Evolutionary conservation across 2,888 invertebrate species (phyloP).

Genomic region (Lepeophtheirus nordmannii): DNA sequence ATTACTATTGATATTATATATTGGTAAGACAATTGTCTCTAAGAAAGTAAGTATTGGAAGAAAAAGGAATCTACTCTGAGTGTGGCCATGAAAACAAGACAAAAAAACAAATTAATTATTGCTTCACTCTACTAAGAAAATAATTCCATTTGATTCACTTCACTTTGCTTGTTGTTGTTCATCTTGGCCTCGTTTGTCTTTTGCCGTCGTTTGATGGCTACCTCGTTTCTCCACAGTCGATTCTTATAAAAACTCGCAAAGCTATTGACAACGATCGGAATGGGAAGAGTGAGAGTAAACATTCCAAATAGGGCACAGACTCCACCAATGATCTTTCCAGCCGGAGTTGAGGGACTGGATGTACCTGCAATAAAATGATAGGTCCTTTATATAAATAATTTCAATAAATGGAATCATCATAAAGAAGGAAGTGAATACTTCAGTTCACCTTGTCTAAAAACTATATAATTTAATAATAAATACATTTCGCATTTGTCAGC

Average conservation of each 20-base stretch:
- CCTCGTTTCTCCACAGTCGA: not conserved
- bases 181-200: not conserved
- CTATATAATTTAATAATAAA: too few relatives aligned
- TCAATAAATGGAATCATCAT: too few relatives aligned
- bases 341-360: not conserved
- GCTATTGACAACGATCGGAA: not conserved
- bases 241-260: not conserved
- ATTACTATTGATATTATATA: too few relatives aligned
- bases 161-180: not conserved
- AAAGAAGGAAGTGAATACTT: too few relatives aligned
- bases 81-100: not conserved
- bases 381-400: too few relatives aligned
- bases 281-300: conserved; percentile 2
- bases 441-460: too few relatives aligned
- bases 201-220: not conserved
- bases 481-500: too few relatives aligned
- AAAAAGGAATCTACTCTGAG: too few relatives aligned
- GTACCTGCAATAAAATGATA: not conserved
- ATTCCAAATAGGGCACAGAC: not conserved
- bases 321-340: not conserved
- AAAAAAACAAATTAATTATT: not conserved
- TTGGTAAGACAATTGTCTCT: too few relatives aligned
- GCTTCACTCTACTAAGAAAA: not conserved
- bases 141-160: conserved; percentile 5
- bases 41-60: too few relatives aligned